Evolutionary conservation across 2,888 invertebrate species (phyloP).

Genomic region (Cynaeus angustus): DNA sequence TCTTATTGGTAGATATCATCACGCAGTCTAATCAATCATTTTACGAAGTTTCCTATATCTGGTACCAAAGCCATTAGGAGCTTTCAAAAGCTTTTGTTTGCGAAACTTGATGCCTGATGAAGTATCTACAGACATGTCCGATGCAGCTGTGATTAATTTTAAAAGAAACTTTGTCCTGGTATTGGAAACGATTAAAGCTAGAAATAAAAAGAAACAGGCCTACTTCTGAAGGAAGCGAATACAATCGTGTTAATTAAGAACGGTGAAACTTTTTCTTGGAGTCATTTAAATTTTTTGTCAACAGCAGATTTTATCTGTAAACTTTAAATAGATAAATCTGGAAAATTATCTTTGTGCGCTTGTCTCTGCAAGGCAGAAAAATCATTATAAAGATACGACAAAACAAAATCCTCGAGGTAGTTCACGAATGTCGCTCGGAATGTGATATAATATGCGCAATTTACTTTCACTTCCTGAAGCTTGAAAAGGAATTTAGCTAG

Average conservation of each 20-base stretch:
- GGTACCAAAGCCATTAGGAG: slow-evolving; percentile 42
- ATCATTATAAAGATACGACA: too few species aligned
- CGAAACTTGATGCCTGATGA: slow-evolving; percentile 44
- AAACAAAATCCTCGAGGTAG: too few species aligned
- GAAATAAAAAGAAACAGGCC: too few species aligned
- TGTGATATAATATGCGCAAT: slow-evolving; percentile 1
- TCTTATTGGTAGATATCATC: slow-evolving; percentile 31
- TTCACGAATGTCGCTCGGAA: not conserved
- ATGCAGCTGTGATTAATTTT: slow-evolving; percentile 46
- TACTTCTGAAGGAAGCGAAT: too few species aligned
- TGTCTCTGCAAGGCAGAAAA: too few species aligned
- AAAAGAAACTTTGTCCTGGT: slow-evolving; percentile 29
- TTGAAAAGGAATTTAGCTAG: slow-evolving; percentile 4
- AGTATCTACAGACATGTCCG: slow-evolving; percentile 40
- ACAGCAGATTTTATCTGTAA: too few species aligned
- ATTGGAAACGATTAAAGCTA: too few species aligned
- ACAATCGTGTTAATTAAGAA: too few species aligned
- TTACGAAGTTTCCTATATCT: slow-evolving; percentile 45
- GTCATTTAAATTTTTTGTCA: too few species aligned
- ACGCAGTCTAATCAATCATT: slow-evolving; percentile 44
- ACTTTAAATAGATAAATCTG: too few species aligned
- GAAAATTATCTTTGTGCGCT: too few species aligned
- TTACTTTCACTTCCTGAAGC: slow-evolving; percentile 5
- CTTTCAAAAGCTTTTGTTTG: slow-evolving; percentile 49
- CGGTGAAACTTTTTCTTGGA: too few species aligned